These are phyloP conservation scores for Cnemophilus loriae DNA, from an alignment of 2,113 vertebrate genomes.

Conservation along the genomic window DNA sequence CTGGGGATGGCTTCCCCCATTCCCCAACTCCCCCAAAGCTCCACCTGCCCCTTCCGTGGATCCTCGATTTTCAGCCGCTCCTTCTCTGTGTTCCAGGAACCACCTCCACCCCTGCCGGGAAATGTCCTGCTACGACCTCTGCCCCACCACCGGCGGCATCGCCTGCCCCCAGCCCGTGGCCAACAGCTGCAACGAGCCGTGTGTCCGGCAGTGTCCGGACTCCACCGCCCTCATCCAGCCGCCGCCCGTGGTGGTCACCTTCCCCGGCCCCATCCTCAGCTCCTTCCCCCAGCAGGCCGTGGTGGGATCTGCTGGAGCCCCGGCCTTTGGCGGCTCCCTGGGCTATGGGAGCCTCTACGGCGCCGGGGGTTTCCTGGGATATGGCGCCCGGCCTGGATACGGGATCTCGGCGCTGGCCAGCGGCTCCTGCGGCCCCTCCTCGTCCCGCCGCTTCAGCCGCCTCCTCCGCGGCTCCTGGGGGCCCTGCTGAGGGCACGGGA, in stretches of 20 bases:
- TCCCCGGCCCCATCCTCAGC: slow-evolving; percentile 50
- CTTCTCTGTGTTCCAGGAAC: neutral
- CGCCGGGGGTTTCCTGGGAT: fast-evolving
- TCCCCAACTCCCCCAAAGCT: neutral
- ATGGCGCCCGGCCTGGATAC: neutral
- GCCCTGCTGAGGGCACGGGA: neutral
- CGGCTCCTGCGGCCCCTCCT: neutral
- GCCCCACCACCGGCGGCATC: neutral
- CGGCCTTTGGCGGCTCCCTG: neutral
- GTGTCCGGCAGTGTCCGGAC: neutral
- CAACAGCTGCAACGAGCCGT: neutral
- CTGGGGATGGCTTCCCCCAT: fast-evolving
- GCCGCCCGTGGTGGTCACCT: neutral
- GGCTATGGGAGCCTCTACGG: neutral
- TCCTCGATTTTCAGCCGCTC: fast-evolving
- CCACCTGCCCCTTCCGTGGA: neutral
- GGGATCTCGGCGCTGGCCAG: neutral
- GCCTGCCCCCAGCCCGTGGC: slow-evolving; percentile 14
- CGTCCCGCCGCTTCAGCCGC: neutral
- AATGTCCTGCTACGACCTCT: slow-evolving; percentile 37
- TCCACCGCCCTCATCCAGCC: neutral
- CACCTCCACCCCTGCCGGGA: neutral
- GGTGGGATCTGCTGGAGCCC: neutral
- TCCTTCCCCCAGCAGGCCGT: slow-evolving; percentile 26
- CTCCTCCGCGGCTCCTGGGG: neutral